Base-by-base conservation (phyloP, 1,140 invertebrate species). In the Drosophila nasuta region DNA sequence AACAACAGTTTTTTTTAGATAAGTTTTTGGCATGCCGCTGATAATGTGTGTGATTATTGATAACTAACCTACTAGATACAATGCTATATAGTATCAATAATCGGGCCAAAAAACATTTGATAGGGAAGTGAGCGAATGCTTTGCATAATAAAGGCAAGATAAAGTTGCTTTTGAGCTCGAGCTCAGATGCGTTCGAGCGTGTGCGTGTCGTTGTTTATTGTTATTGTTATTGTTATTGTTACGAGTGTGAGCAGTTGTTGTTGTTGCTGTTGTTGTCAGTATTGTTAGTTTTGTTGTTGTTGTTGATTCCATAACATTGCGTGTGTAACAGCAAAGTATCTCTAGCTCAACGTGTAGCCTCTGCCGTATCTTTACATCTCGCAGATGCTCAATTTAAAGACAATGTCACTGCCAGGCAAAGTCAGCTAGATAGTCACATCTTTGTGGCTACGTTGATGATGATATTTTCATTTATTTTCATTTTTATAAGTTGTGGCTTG, bases 321-420 rank as follows among this genome's bases (percentile, higher is more conserved):
- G 57, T 69, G 65, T 49, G 30, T 56, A 66, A 43, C 41, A 43
- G 5, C 41, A 43, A 3, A 52, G 56, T 38, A 59, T 60, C 49
- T 73, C 17, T 20, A 35, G 30, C 28, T 67, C 7, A 10, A 5
- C 30, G 35, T 38, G 10, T 33, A 67, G 17, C 13, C 35, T 7
- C 17, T 58, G 17, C 13, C 35, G 6, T 49, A 51, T 46, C 25
- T 30, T 15, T 48, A n/a, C 15, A n/a, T 20, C 33, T 45, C 38
- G 43, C 28, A 46, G 49, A 48, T 64, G 51, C 57, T 8, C 5
- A 11, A 59, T 45, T 58, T 57, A 20, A 62, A 69, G 71, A 69
- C 71, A 74, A 74, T 74, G 71, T 74, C 71, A 74, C 56, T 74
- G 71, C 33, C 71, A 56, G 71, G 13, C 17, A 13, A 33, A 45